Conservation (phyloP, 2,113 vertebrate species). For the Tenrec ecaudatus region DNA sequence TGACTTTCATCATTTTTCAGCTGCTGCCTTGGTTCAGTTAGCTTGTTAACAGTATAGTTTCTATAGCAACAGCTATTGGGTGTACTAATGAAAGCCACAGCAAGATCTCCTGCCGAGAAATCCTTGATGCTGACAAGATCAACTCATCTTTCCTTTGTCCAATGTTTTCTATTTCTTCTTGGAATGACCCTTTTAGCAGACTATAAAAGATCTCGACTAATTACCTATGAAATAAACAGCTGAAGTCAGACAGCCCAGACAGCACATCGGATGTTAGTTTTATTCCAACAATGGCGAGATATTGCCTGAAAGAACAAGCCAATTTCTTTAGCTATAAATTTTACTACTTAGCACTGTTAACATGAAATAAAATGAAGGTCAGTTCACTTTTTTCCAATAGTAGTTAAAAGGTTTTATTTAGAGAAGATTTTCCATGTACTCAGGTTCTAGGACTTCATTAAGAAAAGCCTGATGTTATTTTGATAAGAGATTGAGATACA, state of each 20-base stretch:
- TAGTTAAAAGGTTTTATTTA: constrained; percentile 73
- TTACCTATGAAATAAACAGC: constrained; percentile 81
- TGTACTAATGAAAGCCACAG: constrained; percentile 87
- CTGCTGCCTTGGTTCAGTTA: constrained; percentile 82
- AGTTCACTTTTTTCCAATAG: constrained; percentile 70
- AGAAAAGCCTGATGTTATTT: constrained; percentile 37
- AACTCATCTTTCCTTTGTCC: constrained; percentile 86
- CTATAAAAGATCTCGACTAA: constrained; percentile 81
- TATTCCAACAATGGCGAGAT: constrained; percentile 51
- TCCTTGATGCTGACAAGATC: constrained; percentile 85
- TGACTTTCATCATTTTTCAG: constrained; percentile 81
- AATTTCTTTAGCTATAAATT: constrained; percentile 69
- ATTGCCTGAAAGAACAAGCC: constrained; percentile 68
- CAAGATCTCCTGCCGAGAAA: constrained; percentile 86
- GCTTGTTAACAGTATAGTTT: constrained; percentile 87
- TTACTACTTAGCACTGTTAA: constrained; percentile 67
- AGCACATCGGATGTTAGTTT: constrained; percentile 42
- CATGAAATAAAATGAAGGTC: constrained; percentile 76
- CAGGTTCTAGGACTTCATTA: constrained; percentile 56
- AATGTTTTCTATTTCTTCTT: constrained; percentile 79
- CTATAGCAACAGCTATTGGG: constrained; percentile 90
- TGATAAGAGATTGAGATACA: constrained; percentile 49
- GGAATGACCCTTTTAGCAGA: constrained; percentile 80
- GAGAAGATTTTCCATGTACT: constrained; percentile 54
- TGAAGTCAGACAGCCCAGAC: constrained; percentile 61